Conservation (phyloP, 2,797 vertebrate genomes). For the Danio albolineatus region DNA sequence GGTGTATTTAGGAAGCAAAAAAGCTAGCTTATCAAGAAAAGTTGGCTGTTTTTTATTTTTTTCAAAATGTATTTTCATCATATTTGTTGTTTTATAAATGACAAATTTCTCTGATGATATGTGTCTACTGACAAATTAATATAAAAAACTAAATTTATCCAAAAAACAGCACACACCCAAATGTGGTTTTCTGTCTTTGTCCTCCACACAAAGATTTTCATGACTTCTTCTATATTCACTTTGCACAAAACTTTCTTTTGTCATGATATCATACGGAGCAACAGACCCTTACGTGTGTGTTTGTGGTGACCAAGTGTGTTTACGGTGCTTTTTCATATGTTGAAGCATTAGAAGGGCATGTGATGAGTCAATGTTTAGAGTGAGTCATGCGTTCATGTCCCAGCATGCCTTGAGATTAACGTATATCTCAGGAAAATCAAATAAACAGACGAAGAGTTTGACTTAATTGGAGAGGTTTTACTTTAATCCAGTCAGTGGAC, state of each 20-base stretch:
- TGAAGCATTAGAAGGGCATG: not conserved
- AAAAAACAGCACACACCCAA: not conserved
- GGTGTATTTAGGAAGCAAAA: not conserved
- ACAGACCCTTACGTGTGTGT: not conserved
- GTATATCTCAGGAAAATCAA: constrained; percentile 22
- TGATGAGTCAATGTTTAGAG: constrained; percentile 24
- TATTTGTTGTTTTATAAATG: not conserved
- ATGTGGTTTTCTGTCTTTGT: constrained; percentile 5
- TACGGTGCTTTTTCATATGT: not conserved
- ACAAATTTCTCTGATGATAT: not conserved
- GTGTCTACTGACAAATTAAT: not conserved
- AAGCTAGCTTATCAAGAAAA: too few species aligned
- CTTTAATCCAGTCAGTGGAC: constrained; percentile 7
- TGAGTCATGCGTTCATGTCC: constrained; percentile 15
- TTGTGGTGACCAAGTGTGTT: not conserved
- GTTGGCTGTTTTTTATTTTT: too few species aligned
- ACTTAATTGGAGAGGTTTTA: constrained; percentile 30
- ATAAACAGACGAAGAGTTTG: constrained; percentile 9
- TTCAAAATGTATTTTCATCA: not conserved
- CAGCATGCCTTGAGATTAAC: constrained; percentile 25
- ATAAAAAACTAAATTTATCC: not conserved
- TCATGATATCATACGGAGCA: not conserved
- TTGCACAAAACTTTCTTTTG: not conserved
- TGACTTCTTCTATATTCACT: not conserved
- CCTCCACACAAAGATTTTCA: not conserved